Evolutionary conservation across 2,888 invertebrate genomes (phyloP).

Genomic region (Cheilosia vulpina): DNA sequence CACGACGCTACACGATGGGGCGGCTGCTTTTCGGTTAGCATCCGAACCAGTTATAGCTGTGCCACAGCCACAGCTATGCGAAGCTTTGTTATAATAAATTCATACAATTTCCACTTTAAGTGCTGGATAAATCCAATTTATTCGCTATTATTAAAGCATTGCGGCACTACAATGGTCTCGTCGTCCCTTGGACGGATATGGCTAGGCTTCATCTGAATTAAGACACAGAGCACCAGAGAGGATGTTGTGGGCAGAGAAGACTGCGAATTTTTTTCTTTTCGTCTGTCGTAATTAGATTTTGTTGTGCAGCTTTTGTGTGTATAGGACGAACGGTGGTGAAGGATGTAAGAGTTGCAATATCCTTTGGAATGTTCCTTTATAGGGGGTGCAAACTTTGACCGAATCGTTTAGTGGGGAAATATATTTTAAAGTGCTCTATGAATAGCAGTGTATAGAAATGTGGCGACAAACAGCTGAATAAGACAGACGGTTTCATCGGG

Average conservation of each 20-base stretch:
- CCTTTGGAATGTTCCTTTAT: constrained; percentile 20
- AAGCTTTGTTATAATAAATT: constrained; percentile 66
- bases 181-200: constrained; percentile 41
- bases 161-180: constrained; percentile 63
- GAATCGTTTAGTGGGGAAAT: background rate
- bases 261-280: constrained; percentile 2
- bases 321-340: constrained; percentile 12
- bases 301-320: constrained; percentile 40
- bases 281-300: constrained; percentile 63
- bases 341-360: constrained; percentile 19
- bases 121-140: constrained; percentile 73
- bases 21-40: constrained; percentile 18
- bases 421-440: constrained; percentile 4
- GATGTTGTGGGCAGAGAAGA: constrained; percentile 24
- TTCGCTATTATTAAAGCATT: constrained; percentile 73
- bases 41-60: background rate
- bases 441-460: no score
- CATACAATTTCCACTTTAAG: constrained; percentile 72
- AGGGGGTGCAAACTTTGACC: background rate
- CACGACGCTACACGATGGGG: constrained; percentile 35
- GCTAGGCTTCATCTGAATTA: constrained; percentile 63
- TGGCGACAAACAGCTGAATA: no score
- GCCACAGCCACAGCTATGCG: background rate
- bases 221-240: constrained; percentile 26
- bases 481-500: no score